Evolutionary conservation across 2,797 vertebrate genomes (phyloP), one percentile per base, ranked within the genome.

Genomic region (Anableps anableps): DNA sequence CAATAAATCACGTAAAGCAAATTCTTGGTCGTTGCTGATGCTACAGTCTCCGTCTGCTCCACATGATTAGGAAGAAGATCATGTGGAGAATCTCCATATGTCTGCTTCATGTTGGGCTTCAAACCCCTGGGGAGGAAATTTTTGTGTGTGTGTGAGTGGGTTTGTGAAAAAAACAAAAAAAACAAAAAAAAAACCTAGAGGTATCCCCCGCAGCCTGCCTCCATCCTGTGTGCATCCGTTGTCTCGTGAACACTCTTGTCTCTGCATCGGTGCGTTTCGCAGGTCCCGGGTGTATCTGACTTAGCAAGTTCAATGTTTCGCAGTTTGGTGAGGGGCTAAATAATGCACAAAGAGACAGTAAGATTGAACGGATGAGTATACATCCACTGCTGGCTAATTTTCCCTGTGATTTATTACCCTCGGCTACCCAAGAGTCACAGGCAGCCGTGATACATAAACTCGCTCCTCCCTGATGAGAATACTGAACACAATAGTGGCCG

Each of bases 1-100:
- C 88, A 92, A 93, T 94, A 94, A 95, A 94, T 95, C 94, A 94
- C 92, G 90, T 92, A 94, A 95, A 95, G 92, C 93, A 94, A 93
- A 90, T 89, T 90, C 86, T 91, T 83, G 92, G 86, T 90, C 90
- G 93, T 86, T 94, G 92, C 92, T 93, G 93, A 93, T 91, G 87
- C 89, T 89, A 92, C 91, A 92, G 80, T 92, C 93, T 93, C 89
- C 58, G 87, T 93, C 89, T 89, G 91, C 91, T 94, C 88, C 93
- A 92, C 92, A 93, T 94, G 92, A 94, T 94, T 93, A 93, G 92
- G 91, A 85, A 92, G 88, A 91, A 80, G 85, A 90, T 94, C 88
- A 91, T 93, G 93, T 93, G 92, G 91, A 91, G 91, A 92, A 94
- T 94, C 91, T 93, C 92, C 92, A 94, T 94, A 94, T 94, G 92